These are phyloP conservation scores for Muntiacus muntjak DNA, from an alignment of 2,113 vertebrate genomes.

Conservation along the genomic window DNA sequence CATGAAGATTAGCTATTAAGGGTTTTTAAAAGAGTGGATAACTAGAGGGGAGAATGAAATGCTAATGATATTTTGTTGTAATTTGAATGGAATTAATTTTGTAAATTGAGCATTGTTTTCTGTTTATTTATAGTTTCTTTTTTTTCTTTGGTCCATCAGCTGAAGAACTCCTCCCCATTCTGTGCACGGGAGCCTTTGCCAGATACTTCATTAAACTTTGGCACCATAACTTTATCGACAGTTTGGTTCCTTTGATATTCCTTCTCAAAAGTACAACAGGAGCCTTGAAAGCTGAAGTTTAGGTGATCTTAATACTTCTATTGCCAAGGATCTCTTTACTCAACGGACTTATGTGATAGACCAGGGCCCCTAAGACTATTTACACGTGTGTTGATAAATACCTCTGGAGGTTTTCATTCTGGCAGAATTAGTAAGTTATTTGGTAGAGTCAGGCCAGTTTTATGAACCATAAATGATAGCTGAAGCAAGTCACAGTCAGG, in stretches of 20 bases:
- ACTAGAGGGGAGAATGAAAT: neutral
- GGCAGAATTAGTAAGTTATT: constrained; percentile 46
- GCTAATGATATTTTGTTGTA: neutral
- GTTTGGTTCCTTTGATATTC: neutral
- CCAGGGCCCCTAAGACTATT: neutral
- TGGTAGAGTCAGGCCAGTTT: constrained; percentile 6
- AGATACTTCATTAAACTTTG: neutral
- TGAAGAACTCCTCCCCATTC: neutral
- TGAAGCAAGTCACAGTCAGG: constrained; percentile 19
- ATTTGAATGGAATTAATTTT: neutral
- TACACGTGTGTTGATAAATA: constrained; percentile 35
- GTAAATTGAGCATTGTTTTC: neutral
- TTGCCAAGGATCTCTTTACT: neutral
- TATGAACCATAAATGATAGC: constrained; percentile 20
- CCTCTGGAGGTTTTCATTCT: neutral
- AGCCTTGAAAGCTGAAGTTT: neutral
- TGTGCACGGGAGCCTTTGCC: neutral
- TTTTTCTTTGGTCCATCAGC: neutral
- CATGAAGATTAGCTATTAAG: neutral
- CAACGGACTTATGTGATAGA: neutral
- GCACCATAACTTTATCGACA: neutral
- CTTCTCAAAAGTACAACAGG: neutral
- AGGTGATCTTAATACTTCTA: neutral
- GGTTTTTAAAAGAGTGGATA: neutral
- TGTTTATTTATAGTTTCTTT: neutral